Percentiles rank a stretch among this genome's conserved stretches.
Evolutionary conservation across 2,113 vertebrate species (phyloP).

Genomic region (Colinus virginianus): DNA sequence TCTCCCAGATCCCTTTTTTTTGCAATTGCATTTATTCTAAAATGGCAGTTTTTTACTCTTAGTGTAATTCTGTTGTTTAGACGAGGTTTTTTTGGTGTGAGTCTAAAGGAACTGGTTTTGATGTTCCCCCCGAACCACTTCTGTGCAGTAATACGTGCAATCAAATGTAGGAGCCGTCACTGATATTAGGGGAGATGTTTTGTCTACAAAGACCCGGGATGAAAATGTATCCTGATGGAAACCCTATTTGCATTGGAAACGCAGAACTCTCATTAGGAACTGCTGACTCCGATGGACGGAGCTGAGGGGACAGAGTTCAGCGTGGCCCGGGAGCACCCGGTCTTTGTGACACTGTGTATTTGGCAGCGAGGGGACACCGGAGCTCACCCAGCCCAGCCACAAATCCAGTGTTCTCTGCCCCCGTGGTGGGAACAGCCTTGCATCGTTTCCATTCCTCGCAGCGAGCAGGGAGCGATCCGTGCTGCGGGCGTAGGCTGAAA

Average conservation of each 20-base stretch:
- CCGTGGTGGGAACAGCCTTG: fast-evolving
- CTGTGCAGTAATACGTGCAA: not conserved
- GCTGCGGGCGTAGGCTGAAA: not conserved
- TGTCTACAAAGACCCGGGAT: not conserved
- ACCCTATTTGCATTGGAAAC: not conserved
- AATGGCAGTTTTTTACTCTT: not conserved
- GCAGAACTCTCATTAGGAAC: not conserved
- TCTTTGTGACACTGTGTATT: not conserved
- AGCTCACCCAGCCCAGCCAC: not conserved
- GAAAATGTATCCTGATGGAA: not conserved
- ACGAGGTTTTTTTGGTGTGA: not conserved
- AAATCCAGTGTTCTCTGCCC: not conserved
- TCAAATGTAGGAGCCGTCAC: not conserved
- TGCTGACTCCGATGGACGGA: not conserved
- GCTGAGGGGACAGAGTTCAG: not conserved
- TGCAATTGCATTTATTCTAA: not conserved
- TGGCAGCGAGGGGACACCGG: fast-evolving
- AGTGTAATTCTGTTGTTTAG: not conserved
- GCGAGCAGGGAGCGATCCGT: not conserved
- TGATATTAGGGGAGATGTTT: not conserved
- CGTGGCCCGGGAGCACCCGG: fast-evolving
- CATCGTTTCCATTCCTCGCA: fast-evolving
- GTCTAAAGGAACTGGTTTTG: not conserved
- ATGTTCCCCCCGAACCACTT: not conserved
- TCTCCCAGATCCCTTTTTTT: not conserved